Evolutionary conservation across 1,140 invertebrate genomes (phyloP).

Genomic region (Hesperophylax magnus): DNA sequence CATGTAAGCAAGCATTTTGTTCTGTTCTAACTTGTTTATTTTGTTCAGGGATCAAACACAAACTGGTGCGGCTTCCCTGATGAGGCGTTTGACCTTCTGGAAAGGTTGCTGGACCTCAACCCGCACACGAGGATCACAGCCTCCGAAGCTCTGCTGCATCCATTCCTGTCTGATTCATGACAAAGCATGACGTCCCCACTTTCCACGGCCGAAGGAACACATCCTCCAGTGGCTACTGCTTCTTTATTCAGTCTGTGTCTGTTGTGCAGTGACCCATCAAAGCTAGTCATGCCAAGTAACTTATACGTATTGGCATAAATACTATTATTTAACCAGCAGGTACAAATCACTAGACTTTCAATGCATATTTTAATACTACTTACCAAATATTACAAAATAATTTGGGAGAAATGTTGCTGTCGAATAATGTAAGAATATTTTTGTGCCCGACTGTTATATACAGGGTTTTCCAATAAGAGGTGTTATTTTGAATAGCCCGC

Average conservation of each 20-base stretch:
- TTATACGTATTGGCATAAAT: conserved; percentile 5
- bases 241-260: neutral
- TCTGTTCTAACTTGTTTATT: neutral
- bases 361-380: neutral
- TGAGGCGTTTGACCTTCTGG: conserved; percentile 81
- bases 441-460: neutral
- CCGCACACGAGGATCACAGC: conserved; percentile 82
- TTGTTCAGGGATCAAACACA: conserved; percentile 21
- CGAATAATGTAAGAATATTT: neutral
- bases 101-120: conserved; percentile 82
- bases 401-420: neutral
- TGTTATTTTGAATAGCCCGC: no score
- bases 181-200: conserved; percentile 12
- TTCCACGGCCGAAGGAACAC: neutral
- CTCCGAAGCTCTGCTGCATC: conserved; percentile 80
- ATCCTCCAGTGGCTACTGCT: neutral
- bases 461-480: no score
- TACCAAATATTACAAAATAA: conserved; percentile 28
- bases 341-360: conserved; percentile 18
- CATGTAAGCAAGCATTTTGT: neutral
- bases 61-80: conserved; percentile 71
- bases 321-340: conserved; percentile 11
- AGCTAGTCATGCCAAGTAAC: conserved; percentile 15
- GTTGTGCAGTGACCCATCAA: conserved; percentile 16
- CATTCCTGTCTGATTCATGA: conserved; percentile 73